Conservation (phyloP, 2,113 vertebrate species). For the Oncorhynchus gorbuscha region DNA sequence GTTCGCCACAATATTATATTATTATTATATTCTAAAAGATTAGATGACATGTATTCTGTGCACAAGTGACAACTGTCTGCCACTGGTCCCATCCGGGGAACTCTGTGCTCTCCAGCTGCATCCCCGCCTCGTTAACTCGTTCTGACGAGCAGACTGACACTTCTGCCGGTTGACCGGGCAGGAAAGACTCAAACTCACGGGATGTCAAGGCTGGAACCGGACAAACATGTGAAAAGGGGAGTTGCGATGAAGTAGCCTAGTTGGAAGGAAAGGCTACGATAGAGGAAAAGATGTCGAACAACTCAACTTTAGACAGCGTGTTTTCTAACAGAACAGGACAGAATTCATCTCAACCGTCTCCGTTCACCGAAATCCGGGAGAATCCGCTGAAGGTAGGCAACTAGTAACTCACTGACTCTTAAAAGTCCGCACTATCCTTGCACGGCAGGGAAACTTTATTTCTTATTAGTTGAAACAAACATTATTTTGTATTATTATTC, state of each 20-base stretch:
- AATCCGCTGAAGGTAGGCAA: conserved; percentile 46
- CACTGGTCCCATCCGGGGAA: neutral
- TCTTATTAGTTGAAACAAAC: too few relatives aligned
- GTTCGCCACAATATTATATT: too few relatives aligned
- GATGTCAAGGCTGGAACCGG: neutral
- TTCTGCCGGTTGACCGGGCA: neutral
- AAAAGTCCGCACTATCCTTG: too few relatives aligned
- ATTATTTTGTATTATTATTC: too few relatives aligned
- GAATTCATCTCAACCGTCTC: conserved; percentile 14
- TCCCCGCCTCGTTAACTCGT: neutral
- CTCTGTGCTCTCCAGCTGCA: neutral
- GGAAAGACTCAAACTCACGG: neutral
- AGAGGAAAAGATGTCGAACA: conserved; percentile 53
- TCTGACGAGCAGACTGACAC: neutral
- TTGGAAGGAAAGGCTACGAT: neutral
- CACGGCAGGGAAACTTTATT: too few relatives aligned
- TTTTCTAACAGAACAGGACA: neutral
- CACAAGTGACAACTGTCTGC: neutral
- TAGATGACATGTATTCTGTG: too few relatives aligned
- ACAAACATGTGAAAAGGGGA: conserved; percentile 21
- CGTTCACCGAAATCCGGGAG: conserved; percentile 44
- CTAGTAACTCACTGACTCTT: neutral
- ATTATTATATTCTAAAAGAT: too few relatives aligned
- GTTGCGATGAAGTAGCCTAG: neutral
- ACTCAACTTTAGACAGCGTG: conserved; percentile 12